phyloP scores from a whole-genome alignment of 37 sponge, comb jelly and placozoan genomes.

The Sycon ciliatum region DNA sequence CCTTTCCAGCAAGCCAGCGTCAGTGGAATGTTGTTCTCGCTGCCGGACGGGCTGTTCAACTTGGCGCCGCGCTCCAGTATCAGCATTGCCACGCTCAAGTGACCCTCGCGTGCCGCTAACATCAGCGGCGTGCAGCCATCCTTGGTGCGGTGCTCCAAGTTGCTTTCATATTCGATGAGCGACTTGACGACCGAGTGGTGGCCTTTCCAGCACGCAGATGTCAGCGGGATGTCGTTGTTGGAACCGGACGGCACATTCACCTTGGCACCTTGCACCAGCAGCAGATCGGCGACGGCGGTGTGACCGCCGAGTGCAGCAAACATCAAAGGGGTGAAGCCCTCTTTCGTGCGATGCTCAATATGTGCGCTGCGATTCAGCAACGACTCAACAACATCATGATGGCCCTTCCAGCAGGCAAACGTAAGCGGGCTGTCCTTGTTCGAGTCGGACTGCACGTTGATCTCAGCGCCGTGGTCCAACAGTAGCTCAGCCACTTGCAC shows the following conservation, averaged over 20 bases:
- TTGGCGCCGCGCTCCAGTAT: conserved; percentile 46
- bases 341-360: conserved; percentile 95
- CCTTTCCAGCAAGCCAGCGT: conserved; percentile 98
- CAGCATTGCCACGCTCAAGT: conserved; percentile 33
- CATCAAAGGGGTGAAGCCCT: conserved; percentile 95
- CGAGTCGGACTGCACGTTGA: conserved; percentile 90
- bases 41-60: conserved; percentile 85
- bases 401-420: conserved; percentile 99
- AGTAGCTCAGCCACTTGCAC: conserved; percentile 73
- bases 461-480: conserved; percentile 67
- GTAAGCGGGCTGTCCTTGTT: conserved; percentile 97
- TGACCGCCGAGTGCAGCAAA: conserved; percentile 98
- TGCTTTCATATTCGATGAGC: conserved; percentile 58
- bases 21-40: conserved; percentile 92
- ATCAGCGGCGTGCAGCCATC: conserved; percentile 98
- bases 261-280: conserved; percentile 20
- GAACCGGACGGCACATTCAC: conserved; percentile 62
- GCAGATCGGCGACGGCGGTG: conserved; percentile 50
- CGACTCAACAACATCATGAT: conserved; percentile 86
- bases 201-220: conserved; percentile 94
- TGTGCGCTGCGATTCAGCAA: conserved; percentile 73
- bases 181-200: conserved; percentile 52
- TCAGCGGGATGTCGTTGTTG: conserved; percentile 93
- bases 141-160: conserved; percentile 90
- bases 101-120: conserved; percentile 75